A percentile compares a stretch with the other conserved stretches of the same genome.
Conservation (phyloP, 2,797 vertebrate species). For the Paguma larvata region DNA sequence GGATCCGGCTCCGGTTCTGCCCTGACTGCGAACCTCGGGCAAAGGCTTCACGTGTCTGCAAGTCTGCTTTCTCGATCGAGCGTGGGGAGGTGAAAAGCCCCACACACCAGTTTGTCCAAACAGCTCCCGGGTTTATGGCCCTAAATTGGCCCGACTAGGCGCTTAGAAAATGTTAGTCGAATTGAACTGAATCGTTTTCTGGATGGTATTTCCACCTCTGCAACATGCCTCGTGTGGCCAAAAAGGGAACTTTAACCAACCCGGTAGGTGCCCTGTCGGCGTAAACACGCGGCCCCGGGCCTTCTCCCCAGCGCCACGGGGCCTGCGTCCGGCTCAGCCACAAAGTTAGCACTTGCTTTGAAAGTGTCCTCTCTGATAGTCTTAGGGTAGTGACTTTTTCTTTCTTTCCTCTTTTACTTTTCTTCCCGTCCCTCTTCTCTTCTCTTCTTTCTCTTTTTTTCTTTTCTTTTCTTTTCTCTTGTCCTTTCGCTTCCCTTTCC, state of each 20-base stretch:
- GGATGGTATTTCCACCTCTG: neutral
- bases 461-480: fast-evolving
- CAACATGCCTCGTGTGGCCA: neutral
- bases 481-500: no score
- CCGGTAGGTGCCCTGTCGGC: neutral
- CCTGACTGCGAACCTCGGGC: neutral
- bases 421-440: no score
- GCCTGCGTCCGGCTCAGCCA: neutral
- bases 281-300: neutral
- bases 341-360: neutral
- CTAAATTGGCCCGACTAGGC: neutral
- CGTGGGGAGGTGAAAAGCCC: neutral
- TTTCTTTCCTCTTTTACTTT: neutral
- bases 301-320: neutral
- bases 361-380: neutral
- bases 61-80: neutral
- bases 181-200: neutral
- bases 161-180: neutral
- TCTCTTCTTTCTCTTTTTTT: no score
- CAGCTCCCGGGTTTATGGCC: neutral
- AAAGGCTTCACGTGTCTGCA: neutral
- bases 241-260: neutral
- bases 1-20: neutral
- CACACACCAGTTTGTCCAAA: neutral
- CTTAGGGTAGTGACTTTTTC: neutral